These are phyloP conservation scores for Toxotes lorentzi DNA, from an alignment of 2,797 vertebrate species.

Conservation along the genomic window DNA sequence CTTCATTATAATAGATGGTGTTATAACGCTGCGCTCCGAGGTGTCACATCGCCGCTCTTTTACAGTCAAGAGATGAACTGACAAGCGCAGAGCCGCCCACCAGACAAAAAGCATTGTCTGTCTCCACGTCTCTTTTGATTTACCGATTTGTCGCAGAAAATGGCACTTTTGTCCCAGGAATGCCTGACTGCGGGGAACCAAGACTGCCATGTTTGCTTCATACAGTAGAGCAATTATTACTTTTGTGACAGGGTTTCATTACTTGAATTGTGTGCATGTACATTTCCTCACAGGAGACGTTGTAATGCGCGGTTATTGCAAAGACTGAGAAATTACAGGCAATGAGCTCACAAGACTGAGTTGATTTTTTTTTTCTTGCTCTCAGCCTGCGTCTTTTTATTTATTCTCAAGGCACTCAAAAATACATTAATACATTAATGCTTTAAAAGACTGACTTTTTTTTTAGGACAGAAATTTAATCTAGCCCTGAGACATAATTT, in stretches of 20 bases:
- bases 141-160: conserved; percentile 84
- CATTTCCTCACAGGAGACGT: conserved; percentile 17
- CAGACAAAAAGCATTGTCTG: conserved; percentile 83
- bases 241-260: conserved; percentile 38
- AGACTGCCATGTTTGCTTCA: conserved; percentile 66
- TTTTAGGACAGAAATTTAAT: not conserved
- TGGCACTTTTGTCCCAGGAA: conserved; percentile 82
- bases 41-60: conserved; percentile 75
- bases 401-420: not conserved
- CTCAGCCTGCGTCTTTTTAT: conserved; percentile 5
- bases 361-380: conserved; percentile 17
- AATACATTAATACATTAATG: not conserved
- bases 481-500: not conserved
- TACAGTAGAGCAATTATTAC: conserved; percentile 32
- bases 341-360: conserved; percentile 33
- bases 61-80: conserved; percentile 76
- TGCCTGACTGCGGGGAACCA: conserved; percentile 66
- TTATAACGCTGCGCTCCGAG: conserved; percentile 69
- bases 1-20: conserved; percentile 48
- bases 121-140: conserved; percentile 81
- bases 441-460: conserved; percentile 14
- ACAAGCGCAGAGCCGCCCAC: conserved; percentile 82
- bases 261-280: conserved; percentile 34
- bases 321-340: conserved; percentile 28
- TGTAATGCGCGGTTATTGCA: conserved; percentile 27